Evolutionary conservation across 2,888 invertebrate genomes (phyloP).

Genomic region (Quadroppia sp.): DNA sequence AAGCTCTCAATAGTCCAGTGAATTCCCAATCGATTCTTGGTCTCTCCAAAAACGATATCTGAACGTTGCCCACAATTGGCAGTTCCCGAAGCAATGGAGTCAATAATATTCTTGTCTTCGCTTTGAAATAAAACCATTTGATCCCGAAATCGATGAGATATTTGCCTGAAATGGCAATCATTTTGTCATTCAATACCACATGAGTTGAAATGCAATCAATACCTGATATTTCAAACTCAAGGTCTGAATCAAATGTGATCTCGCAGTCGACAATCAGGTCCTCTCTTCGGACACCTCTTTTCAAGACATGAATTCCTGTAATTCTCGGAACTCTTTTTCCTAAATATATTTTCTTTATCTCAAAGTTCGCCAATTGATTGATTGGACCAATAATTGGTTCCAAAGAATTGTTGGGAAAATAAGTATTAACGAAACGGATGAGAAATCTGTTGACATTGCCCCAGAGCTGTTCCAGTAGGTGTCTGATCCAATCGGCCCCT

Average conservation of each 20-base stretch:
- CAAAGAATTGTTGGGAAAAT: constrained; percentile 7
- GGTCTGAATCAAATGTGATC: constrained; percentile 15
- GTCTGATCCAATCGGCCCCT: background rate
- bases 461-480: constrained; percentile 2
- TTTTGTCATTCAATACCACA: background rate
- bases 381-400: background rate
- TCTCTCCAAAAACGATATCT: background rate
- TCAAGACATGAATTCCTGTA: constrained; percentile 33
- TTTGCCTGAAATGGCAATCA: background rate
- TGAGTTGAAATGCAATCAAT: background rate
- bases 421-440: background rate
- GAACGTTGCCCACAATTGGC: constrained; percentile 11
- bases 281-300: constrained; percentile 23
- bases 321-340: constrained; percentile 6
- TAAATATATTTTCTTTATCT: constrained; percentile 1
- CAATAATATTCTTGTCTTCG: constrained; percentile 3
- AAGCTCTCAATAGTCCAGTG: background rate
- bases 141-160: constrained; percentile 1
- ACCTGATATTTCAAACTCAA: background rate
- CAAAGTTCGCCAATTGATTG: background rate
- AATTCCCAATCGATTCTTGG: constrained; percentile 38
- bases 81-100: constrained; percentile 10
- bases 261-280: constrained; percentile 24
- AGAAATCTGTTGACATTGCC: constrained; percentile 2
- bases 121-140: constrained; percentile 22